These are phyloP conservation scores for Caenorhabditis tropicalis DNA, from an alignment of 1,140 invertebrate species.

Conservation along the genomic window DNA sequence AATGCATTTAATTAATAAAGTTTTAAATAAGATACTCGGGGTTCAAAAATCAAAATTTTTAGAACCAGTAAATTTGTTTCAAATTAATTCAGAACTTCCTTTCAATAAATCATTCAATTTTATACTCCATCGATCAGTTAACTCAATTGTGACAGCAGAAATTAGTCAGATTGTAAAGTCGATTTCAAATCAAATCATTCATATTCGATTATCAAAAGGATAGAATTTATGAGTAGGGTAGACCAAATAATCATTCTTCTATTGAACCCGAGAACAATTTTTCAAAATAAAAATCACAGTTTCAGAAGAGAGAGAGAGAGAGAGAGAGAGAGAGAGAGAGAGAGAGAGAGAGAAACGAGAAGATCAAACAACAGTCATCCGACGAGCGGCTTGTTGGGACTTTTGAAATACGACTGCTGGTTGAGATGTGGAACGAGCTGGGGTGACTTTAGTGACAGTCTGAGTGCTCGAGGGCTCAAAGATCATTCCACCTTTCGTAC, in stretches of 20 bases:
- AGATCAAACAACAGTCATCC: constrained; percentile 6
- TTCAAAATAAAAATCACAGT: not conserved
- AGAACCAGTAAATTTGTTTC: too few relatives aligned
- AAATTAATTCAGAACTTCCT: not conserved
- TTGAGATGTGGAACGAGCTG: not conserved
- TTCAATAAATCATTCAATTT: not conserved
- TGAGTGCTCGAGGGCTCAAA: constrained; percentile 18
- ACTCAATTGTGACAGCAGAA: not conserved
- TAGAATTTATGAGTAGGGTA: not conserved
- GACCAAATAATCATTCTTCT: not conserved
- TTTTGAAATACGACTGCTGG: not conserved
- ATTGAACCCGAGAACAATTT: not conserved
- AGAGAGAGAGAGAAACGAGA: not conserved
- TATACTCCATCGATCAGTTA: not conserved
- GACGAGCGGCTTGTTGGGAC: not conserved
- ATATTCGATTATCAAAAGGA: not conserved
- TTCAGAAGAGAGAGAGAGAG: too few relatives aligned
- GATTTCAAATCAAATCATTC: not conserved
- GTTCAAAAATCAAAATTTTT: constrained; percentile 22
- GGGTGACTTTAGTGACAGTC: not conserved
- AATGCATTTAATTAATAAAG: too few relatives aligned
- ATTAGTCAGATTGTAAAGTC: not conserved
- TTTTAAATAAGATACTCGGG: too few relatives aligned
- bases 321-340: too few relatives aligned
- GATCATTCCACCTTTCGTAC: constrained; percentile 1